Evolutionary conservation across 2,113 vertebrate genomes (phyloP), one percentile per base, ranked within the genome.

Genomic region (Isichthys henryi): DNA sequence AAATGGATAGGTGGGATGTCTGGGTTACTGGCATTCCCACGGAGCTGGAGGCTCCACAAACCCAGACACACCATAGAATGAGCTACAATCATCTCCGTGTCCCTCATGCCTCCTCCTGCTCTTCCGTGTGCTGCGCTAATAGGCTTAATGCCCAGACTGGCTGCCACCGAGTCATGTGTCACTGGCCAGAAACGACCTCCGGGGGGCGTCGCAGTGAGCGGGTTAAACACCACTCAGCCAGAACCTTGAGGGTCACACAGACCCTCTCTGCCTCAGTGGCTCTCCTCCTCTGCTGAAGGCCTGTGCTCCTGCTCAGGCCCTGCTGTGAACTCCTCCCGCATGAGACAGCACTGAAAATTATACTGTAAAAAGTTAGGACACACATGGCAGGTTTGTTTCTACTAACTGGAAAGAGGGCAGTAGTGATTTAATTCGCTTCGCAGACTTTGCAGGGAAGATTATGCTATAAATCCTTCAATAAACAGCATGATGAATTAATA

Each of bases 11-110:
- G 27, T 70, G 62, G 62, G 27, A 62, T 10, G 56, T 62, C 23
- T n/a, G 56, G 70, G 58, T 62, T 90, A 87, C 19, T 58, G 45
- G 49, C 45, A 66, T 90, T 93, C 94, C 92, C 94, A 89, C 90
- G 88, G 90, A 93, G 92, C 93, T 94, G 92, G 93, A 94, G 93
- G 93, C 93, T 88, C 88, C 90, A 88, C 90, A 91, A 52, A 66
- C 85, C 66, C 31, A 43, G 48, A 53, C 88, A 70, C 90, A 90
- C 84, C 85, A 88, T 80, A 86, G 93, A 92, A 77, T 70, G 7
- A 88, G 77, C 45, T 56, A 53, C 15, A 56, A 88, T 91, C 88
- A 82, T 85, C 90, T 90, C 50, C 53, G 45, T 35, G 89, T 92
- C 89, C 91, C 90, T 90, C 86, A 89, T 89, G 91, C 90, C 80